Conservation (phyloP, 2,888 invertebrate species). For the Andrena chrysosceles region DNA sequence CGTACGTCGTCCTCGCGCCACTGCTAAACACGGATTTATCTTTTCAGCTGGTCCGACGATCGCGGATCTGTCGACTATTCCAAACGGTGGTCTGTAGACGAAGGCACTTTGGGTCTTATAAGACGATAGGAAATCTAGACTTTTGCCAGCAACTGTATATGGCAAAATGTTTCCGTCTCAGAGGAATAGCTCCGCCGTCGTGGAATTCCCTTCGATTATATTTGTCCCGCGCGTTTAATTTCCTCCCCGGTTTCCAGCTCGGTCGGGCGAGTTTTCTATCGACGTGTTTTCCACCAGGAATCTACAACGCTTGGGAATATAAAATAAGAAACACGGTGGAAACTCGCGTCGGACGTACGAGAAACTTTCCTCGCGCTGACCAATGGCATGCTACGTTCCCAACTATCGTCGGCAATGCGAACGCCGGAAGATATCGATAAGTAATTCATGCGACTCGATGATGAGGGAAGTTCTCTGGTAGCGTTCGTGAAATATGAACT, state of each 20-base stretch:
- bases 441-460: slow-evolving; percentile 69
- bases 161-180: slow-evolving; percentile 16
- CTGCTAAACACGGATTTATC: slow-evolving; percentile 17
- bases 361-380: slow-evolving; percentile 32
- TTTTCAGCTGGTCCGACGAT: background rate
- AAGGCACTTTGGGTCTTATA: background rate
- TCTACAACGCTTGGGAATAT: slow-evolving; percentile 14
- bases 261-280: background rate
- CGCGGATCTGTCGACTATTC: too few relatives aligned
- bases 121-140: background rate
- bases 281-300: slow-evolving; percentile 21
- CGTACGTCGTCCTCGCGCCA: background rate
- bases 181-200: background rate
- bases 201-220: slow-evolving; percentile 11
- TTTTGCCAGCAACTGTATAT: background rate
- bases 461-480: slow-evolving; percentile 70
- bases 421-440: slow-evolving; percentile 66
- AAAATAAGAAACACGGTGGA: slow-evolving; percentile 38
- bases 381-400: slow-evolving; percentile 27
- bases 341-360: slow-evolving; percentile 29
- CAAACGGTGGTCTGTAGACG: too few relatives aligned
- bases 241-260: background rate
- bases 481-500: slow-evolving; percentile 64
- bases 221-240: slow-evolving; percentile 32
- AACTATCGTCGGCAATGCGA: slow-evolving; percentile 44